Base-by-base conservation (phyloP, 92 coral and sea anemone species). In the Epizoanthus scotinus region DNA sequence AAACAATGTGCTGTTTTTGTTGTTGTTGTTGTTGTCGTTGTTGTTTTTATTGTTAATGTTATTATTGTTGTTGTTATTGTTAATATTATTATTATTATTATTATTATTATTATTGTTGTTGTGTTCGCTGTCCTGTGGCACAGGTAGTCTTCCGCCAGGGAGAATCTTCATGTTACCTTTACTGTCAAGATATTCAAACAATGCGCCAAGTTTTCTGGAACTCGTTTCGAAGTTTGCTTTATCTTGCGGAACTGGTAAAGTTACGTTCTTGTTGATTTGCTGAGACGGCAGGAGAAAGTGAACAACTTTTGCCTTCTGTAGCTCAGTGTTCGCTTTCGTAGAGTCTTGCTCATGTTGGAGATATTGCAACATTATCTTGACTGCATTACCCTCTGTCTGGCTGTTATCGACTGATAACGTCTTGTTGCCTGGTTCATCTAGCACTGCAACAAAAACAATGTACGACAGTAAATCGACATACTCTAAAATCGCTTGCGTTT, bases 201-300 rank as follows among this genome's bases (percentile, higher is more conserved):
- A 59, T 1, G 81, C 81, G 24, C 81, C 81, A 38, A 75, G 67
- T 59, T 75, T 75, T 24, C 61, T 75, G 22, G 81, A 75, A 22
- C 53, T 52, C 22, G 22, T 34, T 24, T 42, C 67, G 61, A 75
- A 40, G 22, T 24, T 21, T 21, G 42, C 68, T 58, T 75, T 75
- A 24, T 75, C 60, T 36, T 75, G 81, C 21, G 81, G 81, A 59
- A 75, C 81, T 36, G 81, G 81, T n/a, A 75, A 75, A 40, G 81
- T 75, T 21, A 58, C 38, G 38, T 75, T 75, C 6, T 20, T 73
- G 79, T 18, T 73, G 54, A 28, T 24, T 24, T 36, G 52, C 15
- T 47, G 52, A 47, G 52, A 13, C 2, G 52, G 17, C 17, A 3
- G 52, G 52, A 47, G 15, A 47, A 47, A 47, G 12, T 47, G 14